These are phyloP conservation scores for Drosophila subquinaria DNA, from an alignment of 2,888 invertebrate species.

Conservation along the genomic window DNA sequence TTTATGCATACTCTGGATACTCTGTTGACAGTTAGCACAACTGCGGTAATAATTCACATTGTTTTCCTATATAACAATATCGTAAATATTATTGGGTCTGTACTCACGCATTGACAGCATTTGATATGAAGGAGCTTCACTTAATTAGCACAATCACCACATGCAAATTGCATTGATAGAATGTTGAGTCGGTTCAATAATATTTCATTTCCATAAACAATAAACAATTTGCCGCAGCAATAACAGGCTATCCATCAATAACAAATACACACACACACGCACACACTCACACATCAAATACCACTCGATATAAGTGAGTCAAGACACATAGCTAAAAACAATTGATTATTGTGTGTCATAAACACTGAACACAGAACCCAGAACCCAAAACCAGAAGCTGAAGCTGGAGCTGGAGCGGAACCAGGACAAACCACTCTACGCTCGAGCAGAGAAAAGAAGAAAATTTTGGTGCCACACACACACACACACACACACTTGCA, in stretches of 20 bases:
- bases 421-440: constrained; percentile 31
- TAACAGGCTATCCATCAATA: constrained; percentile 71
- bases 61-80: not conserved
- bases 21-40: not conserved
- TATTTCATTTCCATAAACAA: constrained; percentile 74
- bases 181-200: constrained; percentile 20
- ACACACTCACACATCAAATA: constrained; percentile 16
- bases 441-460: constrained; percentile 49
- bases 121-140: constrained; percentile 28
- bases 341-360: constrained; percentile 80
- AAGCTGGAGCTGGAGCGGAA: constrained; percentile 1
- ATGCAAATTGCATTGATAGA: constrained; percentile 67
- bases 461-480: constrained; percentile 46
- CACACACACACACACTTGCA: constrained; percentile 12
- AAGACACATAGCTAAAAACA: constrained; percentile 70
- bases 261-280: constrained; percentile 33
- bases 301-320: constrained; percentile 41
- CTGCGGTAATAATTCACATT: not conserved
- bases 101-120: constrained; percentile 8
- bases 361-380: constrained; percentile 48
- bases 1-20: no score
- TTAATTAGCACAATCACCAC: constrained; percentile 66
- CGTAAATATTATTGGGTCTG: not conserved
- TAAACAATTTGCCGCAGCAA: constrained; percentile 72
- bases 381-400: constrained; percentile 3